These are phyloP conservation scores for Plagodis pulveraria DNA, from an alignment of 2,888 invertebrate genomes.

Conservation along the genomic window DNA sequence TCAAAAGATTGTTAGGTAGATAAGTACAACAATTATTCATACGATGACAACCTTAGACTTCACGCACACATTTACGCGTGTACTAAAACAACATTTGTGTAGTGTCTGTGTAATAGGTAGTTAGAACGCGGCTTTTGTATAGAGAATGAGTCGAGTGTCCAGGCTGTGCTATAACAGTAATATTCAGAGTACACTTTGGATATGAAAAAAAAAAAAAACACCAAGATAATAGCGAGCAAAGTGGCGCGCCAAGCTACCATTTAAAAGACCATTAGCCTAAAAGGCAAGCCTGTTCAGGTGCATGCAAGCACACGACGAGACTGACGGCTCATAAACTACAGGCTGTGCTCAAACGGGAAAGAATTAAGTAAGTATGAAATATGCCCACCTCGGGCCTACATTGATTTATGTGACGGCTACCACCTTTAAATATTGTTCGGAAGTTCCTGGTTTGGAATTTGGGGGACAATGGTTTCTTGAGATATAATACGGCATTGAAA, in stretches of 20 bases:
- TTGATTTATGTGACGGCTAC: slow-evolving; percentile 79
- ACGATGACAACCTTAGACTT: too few species aligned
- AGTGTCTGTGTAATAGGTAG: too few species aligned
- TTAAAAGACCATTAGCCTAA: slow-evolving; percentile 41
- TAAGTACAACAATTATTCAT: too few species aligned
- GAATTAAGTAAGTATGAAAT: slow-evolving; percentile 85
- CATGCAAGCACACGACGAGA: slow-evolving; percentile 55
- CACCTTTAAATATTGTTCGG: slow-evolving; percentile 61
- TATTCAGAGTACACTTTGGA: too few species aligned
- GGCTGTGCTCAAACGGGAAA: slow-evolving; percentile 67
- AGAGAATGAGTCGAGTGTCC: too few species aligned
- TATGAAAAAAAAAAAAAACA: too few species aligned
- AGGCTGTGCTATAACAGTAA: too few species aligned
- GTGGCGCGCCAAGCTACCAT: slow-evolving; percentile 11
- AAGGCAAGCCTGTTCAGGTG: slow-evolving; percentile 55
- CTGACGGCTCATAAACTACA: slow-evolving; percentile 70
- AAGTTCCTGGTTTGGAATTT: slow-evolving; percentile 38
- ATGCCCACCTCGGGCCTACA: slow-evolving; percentile 74
- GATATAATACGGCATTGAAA: not conserved
- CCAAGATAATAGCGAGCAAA: too few species aligned
- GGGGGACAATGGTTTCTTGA: slow-evolving; percentile 38
- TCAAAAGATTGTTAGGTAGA: too few species aligned
- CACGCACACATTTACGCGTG: too few species aligned
- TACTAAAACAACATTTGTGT: too few species aligned
- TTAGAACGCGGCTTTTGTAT: too few species aligned